A percentile compares a stretch with the other conserved stretches of the same genome.
Conservation (phyloP, 1,140 invertebrate genomes). For the Pseudomyrmex flavicornis region DNA sequence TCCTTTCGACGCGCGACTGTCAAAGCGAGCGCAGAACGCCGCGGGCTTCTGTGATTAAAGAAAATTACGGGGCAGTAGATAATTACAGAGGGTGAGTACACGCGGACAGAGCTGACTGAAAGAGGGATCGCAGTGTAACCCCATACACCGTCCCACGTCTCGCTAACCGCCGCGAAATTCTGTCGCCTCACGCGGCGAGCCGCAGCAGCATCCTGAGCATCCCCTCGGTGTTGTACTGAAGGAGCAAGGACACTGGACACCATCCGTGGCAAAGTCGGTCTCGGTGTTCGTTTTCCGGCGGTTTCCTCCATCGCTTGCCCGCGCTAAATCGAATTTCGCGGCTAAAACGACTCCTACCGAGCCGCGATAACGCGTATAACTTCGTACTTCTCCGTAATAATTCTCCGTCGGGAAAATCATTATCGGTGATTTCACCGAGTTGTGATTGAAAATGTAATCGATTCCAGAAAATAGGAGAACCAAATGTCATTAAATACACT, state of each 20-base stretch:
- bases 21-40: slow-evolving; percentile 71
- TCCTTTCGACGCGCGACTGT: slow-evolving; percentile 72
- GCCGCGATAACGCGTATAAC: slow-evolving; percentile 28
- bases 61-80: slow-evolving; percentile 80
- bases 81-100: slow-evolving; percentile 76
- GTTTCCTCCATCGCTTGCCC: not conserved
- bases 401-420: slow-evolving; percentile 33
- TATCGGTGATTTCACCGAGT: slow-evolving; percentile 37
- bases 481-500: not conserved
- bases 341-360: slow-evolving; percentile 26
- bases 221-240: not conserved
- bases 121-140: slow-evolving; percentile 6
- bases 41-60: slow-evolving; percentile 81
- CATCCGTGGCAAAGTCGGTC: not conserved
- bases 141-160: slow-evolving; percentile 6
- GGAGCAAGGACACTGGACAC: slow-evolving; percentile 28
- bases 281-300: slow-evolving; percentile 28
- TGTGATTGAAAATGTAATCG: slow-evolving; percentile 38
- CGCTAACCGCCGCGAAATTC: slow-evolving; percentile 40
- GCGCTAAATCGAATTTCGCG: slow-evolving; percentile 37
- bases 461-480: slow-evolving; percentile 2
- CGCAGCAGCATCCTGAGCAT: slow-evolving; percentile 50
- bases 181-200: slow-evolving; percentile 38
- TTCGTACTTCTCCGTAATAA: not conserved
- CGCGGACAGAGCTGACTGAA: slow-evolving; percentile 22